These are phyloP conservation scores for Siderastrea radians DNA, from an alignment of 92 coral and sea anemone species.

Conservation along the genomic window DNA sequence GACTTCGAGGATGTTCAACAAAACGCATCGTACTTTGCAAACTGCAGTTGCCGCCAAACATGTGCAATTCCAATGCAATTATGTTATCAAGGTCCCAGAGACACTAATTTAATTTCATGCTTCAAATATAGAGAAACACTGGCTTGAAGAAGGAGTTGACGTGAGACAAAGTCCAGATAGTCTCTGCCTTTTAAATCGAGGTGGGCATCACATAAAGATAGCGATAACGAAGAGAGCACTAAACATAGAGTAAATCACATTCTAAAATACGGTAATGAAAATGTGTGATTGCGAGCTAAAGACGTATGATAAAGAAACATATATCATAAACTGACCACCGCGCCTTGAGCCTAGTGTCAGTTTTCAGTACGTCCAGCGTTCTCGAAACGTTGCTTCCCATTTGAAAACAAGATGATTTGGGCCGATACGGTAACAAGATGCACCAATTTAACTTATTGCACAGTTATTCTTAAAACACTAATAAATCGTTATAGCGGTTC, in stretches of 20 bases:
- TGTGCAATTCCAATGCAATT: constrained; percentile 58
- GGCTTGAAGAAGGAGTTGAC: constrained; percentile 12
- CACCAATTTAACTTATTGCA: neutral
- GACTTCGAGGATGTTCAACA: neutral
- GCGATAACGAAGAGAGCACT: neutral
- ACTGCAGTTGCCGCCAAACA: constrained; percentile 11
- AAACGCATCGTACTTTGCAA: neutral
- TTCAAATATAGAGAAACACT: constrained; percentile 26
- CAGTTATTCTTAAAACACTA: neutral
- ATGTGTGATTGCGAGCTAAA: neutral
- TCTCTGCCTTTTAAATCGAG: constrained; percentile 7
- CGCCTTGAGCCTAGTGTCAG: constrained; percentile 39
- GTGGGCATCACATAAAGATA: constrained; percentile 25
- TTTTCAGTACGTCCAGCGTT: constrained; percentile 6
- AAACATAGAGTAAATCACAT: neutral
- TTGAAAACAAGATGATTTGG: neutral
- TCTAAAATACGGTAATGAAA: neutral
- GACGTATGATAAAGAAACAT: neutral
- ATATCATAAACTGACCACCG: constrained; percentile 13
- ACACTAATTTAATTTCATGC: constrained; percentile 22
- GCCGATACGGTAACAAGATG: neutral
- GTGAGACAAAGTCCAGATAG: constrained; percentile 5
- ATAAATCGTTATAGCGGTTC: neutral
- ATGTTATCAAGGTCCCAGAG: neutral
- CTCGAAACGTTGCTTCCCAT: constrained; percentile 39